Evolutionary conservation across 2,113 vertebrate species (phyloP), one percentile per base, ranked within the genome.

Genomic region (Myrmophylax atrothorax): DNA sequence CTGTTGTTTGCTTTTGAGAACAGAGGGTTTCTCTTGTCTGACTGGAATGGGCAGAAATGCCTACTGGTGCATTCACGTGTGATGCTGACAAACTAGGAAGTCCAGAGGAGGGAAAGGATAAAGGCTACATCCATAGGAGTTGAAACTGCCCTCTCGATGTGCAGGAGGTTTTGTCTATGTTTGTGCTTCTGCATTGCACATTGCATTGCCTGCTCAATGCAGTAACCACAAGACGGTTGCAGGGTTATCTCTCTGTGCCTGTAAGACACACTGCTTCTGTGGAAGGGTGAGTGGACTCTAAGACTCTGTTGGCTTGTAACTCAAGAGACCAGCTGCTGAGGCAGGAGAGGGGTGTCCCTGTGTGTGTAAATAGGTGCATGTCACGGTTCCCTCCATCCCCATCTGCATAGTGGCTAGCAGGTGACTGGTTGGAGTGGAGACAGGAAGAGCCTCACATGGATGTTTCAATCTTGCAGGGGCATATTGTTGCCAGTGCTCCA

Each of bases 21-120:
- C 62, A 78, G 76, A 88, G 64, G 33, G 40, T 84, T 88, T 92
- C 56, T 86, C 82, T 69, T 82, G 92, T 90, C 76, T 10, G 3
- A 74, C 92, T 90, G 90, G 85, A 95, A 95, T 1, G 4, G 79
- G 90, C 90, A 88, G 94, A 94, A 96, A 64, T 85, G 82, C 88
- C n/a, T 90, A 76, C 79, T 90, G 74, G 52, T n/a, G 53, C 94
- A 93, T 88, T 95, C 64, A 33, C 64, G 37, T 62, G 68, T 29
- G 17, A 88, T 2, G 14, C 60, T 78, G 68, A 62, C 90, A 86
- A 83, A 68, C 90, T 31, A 46, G 86, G 62, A 94, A 79, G 38
- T 90, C 62, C 60, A 53, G 66, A 80, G 14, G 55, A 94, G 42
- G 78, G 55, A 91, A 85, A 11, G 67, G 62, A 40, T 85, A 12